phyloP scores from a whole-genome alignment of 2,797 vertebrate genomes.

The Lepus townsendii region DNA sequence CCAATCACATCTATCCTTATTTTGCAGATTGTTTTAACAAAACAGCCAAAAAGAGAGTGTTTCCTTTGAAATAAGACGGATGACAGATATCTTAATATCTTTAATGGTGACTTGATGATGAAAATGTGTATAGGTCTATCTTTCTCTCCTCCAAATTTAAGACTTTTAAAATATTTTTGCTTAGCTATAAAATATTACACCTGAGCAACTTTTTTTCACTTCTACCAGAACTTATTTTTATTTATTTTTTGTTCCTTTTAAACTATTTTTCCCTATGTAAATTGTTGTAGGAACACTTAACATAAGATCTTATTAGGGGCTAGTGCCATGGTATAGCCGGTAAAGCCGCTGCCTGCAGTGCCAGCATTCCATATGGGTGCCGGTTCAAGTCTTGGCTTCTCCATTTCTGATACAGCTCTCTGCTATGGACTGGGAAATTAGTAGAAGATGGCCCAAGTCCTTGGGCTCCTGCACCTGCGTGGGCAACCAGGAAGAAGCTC shows the following conservation, averaged over 20 bases:
- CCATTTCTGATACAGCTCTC: no score
- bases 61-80: conserved; percentile 55
- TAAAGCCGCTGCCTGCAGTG: no score
- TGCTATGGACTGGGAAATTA: no score
- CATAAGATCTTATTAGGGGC: not conserved
- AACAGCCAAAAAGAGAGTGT: not conserved
- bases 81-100: conserved; percentile 65
- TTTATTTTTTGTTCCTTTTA: not conserved
- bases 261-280: not conserved
- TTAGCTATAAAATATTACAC: not conserved
- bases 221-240: not conserved
- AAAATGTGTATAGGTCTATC: not conserved
- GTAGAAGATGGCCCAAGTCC: no score
- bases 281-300: not conserved
- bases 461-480: no score
- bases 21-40: conserved; percentile 33
- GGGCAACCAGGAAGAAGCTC: no score
- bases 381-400: no score
- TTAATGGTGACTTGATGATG: conserved; percentile 45
- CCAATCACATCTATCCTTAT: conserved; percentile 63
- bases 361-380: no score
- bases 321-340: no score
- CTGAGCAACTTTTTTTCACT: not conserved
- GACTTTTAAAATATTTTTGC: not conserved
- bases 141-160: not conserved